These are phyloP conservation scores for Forbesichthys agassizii DNA, from an alignment of 2,113 vertebrate genomes.

Conservation along the genomic window DNA sequence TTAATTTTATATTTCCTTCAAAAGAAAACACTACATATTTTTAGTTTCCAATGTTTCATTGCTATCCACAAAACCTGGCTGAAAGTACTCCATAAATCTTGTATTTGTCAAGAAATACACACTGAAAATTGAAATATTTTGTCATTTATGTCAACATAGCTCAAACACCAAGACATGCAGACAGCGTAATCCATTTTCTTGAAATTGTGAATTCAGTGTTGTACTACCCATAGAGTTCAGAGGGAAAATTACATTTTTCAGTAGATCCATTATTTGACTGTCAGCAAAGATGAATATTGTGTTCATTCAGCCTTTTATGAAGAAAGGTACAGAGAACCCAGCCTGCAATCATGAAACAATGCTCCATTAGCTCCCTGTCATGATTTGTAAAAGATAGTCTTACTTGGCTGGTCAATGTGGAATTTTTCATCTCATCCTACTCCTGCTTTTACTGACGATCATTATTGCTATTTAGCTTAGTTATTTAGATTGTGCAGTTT, in stretches of 20 bases:
- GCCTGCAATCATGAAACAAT: conserved; percentile 38
- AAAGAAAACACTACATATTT: conserved; percentile 43
- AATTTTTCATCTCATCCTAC: conserved; percentile 28
- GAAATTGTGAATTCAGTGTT: conserved; percentile 56
- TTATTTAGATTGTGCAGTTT: background rate
- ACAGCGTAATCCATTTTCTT: conserved; percentile 58
- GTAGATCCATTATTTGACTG: conserved; percentile 75
- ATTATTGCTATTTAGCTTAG: conserved; percentile 23
- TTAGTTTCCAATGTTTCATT: conserved; percentile 53
- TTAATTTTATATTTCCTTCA: background rate
- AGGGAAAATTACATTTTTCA: conserved; percentile 61
- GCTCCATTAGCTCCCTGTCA: conserved; percentile 64
- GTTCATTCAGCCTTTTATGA: conserved; percentile 55
- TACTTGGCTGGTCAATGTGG: conserved; percentile 40
- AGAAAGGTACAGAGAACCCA: conserved; percentile 46
- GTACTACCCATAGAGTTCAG: conserved; percentile 61
- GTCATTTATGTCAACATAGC: conserved; percentile 55
- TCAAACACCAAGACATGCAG: conserved; percentile 34
- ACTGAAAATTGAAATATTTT: conserved; percentile 48
- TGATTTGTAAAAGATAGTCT: conserved; percentile 34
- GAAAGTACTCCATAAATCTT: conserved; percentile 50
- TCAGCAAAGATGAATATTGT: conserved; percentile 67
- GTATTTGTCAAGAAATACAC: conserved; percentile 37
- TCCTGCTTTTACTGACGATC: conserved; percentile 13
- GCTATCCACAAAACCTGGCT: conserved; percentile 47